Evolutionary conservation across 2,113 vertebrate species (phyloP).

Genomic region (Montifringilla adamsi): DNA sequence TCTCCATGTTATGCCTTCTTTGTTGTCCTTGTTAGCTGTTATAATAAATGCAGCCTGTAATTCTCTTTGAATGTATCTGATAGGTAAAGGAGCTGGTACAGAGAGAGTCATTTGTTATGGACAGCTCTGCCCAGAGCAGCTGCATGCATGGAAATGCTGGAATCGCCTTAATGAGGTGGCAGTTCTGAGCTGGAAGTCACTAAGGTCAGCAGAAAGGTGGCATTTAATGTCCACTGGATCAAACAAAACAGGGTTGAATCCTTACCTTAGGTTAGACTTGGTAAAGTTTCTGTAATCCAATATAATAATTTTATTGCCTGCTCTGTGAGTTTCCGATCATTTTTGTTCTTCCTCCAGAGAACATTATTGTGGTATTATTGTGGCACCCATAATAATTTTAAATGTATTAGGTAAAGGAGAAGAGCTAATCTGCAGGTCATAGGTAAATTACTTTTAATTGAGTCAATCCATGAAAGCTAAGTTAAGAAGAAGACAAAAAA

Average conservation of each 20-base stretch:
- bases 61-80: background rate
- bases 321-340: background rate
- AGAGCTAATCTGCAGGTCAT: background rate
- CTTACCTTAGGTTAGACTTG: background rate
- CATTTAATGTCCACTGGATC: background rate
- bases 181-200: background rate
- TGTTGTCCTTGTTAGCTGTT: slow-evolving; percentile 5
- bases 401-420: background rate
- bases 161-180: background rate
- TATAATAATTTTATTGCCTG: background rate
- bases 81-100: background rate
- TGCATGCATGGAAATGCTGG: background rate
- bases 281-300: background rate
- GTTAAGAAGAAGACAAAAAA: background rate
- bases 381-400: background rate
- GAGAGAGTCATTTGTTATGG: background rate
- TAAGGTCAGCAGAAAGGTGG: background rate
- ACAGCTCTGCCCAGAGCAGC: background rate
- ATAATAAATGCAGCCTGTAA: background rate
- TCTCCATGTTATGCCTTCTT: background rate
- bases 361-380: background rate
- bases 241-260: background rate
- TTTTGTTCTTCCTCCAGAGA: background rate
- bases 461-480: background rate
- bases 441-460: background rate